Evolutionary conservation across 2,113 vertebrate genomes (phyloP).

Genomic region (Rhadina sibilatrix): DNA sequence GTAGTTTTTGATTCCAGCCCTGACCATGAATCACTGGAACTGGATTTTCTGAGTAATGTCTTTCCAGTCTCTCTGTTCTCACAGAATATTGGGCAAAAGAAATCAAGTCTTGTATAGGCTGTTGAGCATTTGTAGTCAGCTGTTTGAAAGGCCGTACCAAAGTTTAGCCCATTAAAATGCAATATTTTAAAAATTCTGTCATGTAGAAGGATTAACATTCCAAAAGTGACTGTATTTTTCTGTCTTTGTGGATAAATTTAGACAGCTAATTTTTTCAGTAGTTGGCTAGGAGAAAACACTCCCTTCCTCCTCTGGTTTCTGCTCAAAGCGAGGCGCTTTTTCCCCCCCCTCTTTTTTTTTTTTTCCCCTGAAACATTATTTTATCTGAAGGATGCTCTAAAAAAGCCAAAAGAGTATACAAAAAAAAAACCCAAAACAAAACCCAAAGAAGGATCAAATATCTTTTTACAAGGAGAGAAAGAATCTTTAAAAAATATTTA

Average conservation of each 20-base stretch:
- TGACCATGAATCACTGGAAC: slow-evolving; percentile 24
- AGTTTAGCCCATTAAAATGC: slow-evolving; percentile 40
- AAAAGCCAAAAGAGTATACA: neutral
- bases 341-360: rapidly evolving
- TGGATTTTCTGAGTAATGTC: slow-evolving; percentile 45
- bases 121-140: slow-evolving; percentile 4
- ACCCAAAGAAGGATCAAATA: neutral
- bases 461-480: slow-evolving; percentile 35
- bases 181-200: neutral
- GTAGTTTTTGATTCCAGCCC: neutral
- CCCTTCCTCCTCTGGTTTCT: neutral
- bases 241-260: slow-evolving; percentile 6
- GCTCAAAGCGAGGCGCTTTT: neutral
- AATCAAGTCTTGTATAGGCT: neutral
- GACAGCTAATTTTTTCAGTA: slow-evolving; percentile 16
- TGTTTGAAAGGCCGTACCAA: neutral
- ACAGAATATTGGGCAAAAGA: neutral
- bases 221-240: neutral
- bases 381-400: neutral
- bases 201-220: slow-evolving; percentile 22
- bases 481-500: slow-evolving; percentile 48
- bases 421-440: neutral
- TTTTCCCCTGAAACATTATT: neutral
- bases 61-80: neutral
- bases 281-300: neutral